A percentile compares a stretch with the other conserved stretches of the same genome.
Conservation (phyloP, 2,113 vertebrate genomes). For the Atherinomorus stipes region DNA sequence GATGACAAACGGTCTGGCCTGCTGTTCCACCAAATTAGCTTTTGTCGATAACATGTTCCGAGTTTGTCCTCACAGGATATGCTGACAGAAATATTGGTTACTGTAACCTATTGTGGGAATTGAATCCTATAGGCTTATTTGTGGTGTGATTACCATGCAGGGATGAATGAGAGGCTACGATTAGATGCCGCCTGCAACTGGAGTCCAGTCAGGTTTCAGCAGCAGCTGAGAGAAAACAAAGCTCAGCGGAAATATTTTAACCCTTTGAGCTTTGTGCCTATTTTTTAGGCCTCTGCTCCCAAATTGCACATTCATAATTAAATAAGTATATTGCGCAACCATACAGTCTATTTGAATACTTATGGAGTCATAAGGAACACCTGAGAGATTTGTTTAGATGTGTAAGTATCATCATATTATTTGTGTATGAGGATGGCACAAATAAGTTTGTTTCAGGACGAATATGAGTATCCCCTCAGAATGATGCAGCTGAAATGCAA, state of each 20-base stretch:
- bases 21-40: constrained; percentile 80
- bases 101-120: constrained; percentile 83
- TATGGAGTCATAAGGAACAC: no score
- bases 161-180: constrained; percentile 73
- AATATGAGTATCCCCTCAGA: no score
- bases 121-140: constrained; percentile 79
- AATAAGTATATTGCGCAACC: no score
- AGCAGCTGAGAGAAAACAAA: constrained; percentile 23
- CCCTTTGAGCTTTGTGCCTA: no score
- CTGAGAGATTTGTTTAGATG: no score
- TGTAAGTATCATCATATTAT: no score
- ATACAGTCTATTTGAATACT: no score
- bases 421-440: no score
- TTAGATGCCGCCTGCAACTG: constrained; percentile 50
- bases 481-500: no score
- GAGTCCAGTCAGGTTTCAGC: constrained; percentile 50
- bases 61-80: constrained; percentile 81
- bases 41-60: constrained; percentile 85
- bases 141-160: constrained; percentile 74
- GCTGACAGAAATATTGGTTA: constrained; percentile 83
- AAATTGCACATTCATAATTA: no score
- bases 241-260: not conserved
- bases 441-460: no score
- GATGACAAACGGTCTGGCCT: constrained; percentile 70
- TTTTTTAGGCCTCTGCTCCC: no score